Base-by-base conservation (phyloP, 2,797 vertebrate species). In the Hypotaenidia okinawae region DNA sequence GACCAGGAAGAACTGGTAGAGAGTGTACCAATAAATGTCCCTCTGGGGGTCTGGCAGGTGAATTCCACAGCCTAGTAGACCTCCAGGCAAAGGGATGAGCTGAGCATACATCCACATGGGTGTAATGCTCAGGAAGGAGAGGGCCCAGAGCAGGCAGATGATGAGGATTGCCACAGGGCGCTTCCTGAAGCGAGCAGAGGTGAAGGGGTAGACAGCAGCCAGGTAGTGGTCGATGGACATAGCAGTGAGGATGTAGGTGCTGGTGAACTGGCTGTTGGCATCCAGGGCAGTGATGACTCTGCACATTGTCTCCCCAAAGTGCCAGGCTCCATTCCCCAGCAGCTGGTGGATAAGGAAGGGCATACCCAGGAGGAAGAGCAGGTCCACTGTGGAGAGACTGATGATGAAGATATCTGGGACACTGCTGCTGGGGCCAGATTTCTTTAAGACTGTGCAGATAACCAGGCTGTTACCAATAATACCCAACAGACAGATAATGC, bases 291-390 rank as follows among this genome's bases (percentile, higher is more conserved):
- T 86, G 30, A 97, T 92, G 57, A 95, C 58, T 32, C 93, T 94
- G 57, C 92, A 87, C 90, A 81, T 88, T 1, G 73, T 95, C 52
- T 84, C 95, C 41, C 94, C 94, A 73, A 62, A 96, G 45, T 10
- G 70, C 95, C 95, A 96, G n/a, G 93, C 90, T 57, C 96, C 47
- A 1, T 95, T 95, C 45, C 95, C 94, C 15, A 97, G 87, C 25
- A 97, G 84, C 74, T 97, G 96, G 32, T 96, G 95, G 39, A 94
- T 97, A 22, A 96, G 76, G 59, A 96, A 96, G 15, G 96, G 97
- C 95, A 95, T 94, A 21, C 87, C 91, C 25, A 95, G 69, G 32
- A 96, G 95, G 62, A 97, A 96, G 16, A 97, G 89, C 52, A 97
- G 57, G 82, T 96, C 94, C 27, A 95, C 90, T 76, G 95, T 21